These are phyloP conservation scores for human DNA, from an alignment of 2,113 vertebrate genomes.

Conservation along the genomic window DNA sequence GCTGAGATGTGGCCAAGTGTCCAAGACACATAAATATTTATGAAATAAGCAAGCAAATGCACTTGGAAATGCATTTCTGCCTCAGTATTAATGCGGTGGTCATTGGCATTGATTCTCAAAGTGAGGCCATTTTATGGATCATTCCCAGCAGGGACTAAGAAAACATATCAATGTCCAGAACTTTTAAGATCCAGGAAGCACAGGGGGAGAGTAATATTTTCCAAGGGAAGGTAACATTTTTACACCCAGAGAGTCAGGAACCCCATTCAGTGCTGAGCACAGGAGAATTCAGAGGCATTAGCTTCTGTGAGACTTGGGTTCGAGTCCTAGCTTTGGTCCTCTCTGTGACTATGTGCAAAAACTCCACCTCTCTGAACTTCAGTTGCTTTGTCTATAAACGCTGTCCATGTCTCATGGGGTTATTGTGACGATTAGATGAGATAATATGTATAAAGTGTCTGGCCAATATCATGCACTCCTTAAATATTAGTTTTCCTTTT, in stretches of 20 bases:
- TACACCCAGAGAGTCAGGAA: neutral
- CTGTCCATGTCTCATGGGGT: neutral
- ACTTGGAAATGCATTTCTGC: neutral
- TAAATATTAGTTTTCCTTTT: conserved; percentile 12
- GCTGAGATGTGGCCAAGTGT: neutral
- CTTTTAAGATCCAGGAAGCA: neutral
- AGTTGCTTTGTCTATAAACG: neutral
- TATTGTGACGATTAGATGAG: neutral
- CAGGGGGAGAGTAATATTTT: neutral
- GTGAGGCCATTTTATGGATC: neutral
- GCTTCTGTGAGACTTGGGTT: neutral
- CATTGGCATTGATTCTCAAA: neutral
- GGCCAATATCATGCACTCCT: neutral
- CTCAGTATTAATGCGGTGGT: neutral
- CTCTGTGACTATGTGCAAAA: neutral
- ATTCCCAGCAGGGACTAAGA: neutral
- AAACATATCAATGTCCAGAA: neutral
- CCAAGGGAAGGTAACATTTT: neutral
- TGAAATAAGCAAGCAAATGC: neutral
- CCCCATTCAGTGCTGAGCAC: neutral
- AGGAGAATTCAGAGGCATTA: neutral
- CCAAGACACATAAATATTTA: conserved; percentile 38
- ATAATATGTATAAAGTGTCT: neutral
- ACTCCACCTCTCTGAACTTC: neutral
- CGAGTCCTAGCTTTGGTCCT: neutral